Percentiles rank a stretch among this genome's conserved stretches.
phyloP scores from a whole-genome alignment of 1,140 invertebrate species.

The Drosophila repletoides region DNA sequence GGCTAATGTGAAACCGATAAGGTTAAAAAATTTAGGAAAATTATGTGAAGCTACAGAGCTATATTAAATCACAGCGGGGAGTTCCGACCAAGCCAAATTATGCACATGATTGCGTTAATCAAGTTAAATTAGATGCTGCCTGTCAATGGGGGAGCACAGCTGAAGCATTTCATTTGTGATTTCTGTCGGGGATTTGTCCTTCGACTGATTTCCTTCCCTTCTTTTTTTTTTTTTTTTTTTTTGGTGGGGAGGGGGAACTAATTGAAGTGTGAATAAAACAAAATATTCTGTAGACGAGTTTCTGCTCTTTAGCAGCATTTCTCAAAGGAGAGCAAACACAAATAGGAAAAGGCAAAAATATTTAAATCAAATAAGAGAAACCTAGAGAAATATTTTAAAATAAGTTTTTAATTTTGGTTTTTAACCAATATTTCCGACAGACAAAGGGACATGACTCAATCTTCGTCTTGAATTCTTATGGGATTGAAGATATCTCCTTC shows the following conservation, averaged over 20 bases:
- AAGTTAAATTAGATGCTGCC: conserved; percentile 40
- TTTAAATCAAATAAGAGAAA: neutral
- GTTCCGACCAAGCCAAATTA: conserved; percentile 18
- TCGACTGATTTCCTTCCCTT: neutral
- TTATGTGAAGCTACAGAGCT: neutral
- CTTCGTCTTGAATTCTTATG: too few relatives aligned
- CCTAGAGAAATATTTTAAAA: too few relatives aligned
- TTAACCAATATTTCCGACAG: too few relatives aligned
- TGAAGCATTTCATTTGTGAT: conserved; percentile 24
- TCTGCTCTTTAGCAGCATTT: too few relatives aligned
- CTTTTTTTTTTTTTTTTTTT: neutral
- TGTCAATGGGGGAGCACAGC: conserved; percentile 24
- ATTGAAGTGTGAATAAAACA: conserved; percentile 14
- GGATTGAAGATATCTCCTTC: too few relatives aligned
- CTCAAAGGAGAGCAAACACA: too few relatives aligned
- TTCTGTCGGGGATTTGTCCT: neutral
- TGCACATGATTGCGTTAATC: conserved; percentile 47
- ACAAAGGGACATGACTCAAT: too few relatives aligned
- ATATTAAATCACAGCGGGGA: conserved; percentile 24
- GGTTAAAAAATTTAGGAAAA: conserved; percentile 24
- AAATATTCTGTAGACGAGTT: neutral
- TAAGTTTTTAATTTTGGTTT: too few relatives aligned
- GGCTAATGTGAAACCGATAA: conserved; percentile 35
- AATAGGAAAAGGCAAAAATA: too few relatives aligned
- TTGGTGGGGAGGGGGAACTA: conserved; percentile 1